phyloP scores from a whole-genome alignment of 2,113 vertebrate species.

The Silurus meridionalis region DNA sequence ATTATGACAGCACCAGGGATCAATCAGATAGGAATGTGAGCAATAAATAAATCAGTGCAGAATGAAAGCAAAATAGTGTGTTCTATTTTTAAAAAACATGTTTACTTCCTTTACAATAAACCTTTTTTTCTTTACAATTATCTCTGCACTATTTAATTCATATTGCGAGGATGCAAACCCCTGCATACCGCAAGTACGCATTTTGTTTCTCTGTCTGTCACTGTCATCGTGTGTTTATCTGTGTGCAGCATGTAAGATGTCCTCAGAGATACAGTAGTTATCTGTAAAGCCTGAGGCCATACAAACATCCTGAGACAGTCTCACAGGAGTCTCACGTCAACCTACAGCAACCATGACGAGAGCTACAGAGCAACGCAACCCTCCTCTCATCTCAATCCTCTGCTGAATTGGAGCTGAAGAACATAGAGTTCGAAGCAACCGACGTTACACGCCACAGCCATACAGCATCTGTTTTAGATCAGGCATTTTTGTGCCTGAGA shows the following conservation, averaged over 20 bases:
- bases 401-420: slow-evolving; percentile 21
- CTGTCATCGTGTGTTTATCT: slow-evolving; percentile 16
- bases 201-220: slow-evolving; percentile 2
- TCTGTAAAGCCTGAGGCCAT: slow-evolving; percentile 59
- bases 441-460: slow-evolving; percentile 9
- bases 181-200: neutral
- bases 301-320: slow-evolving; percentile 57
- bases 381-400: slow-evolving; percentile 26
- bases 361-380: slow-evolving; percentile 20
- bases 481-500: slow-evolving; percentile 15
- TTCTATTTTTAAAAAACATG: neutral
- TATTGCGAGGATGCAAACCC: neutral
- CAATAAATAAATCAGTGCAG: neutral
- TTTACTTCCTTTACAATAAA: slow-evolving; percentile 1
- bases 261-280: slow-evolving; percentile 34
- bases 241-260: slow-evolving; percentile 39
- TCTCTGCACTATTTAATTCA: neutral
- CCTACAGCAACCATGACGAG: slow-evolving; percentile 54
- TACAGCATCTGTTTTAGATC: slow-evolving; percentile 1
- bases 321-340: slow-evolving; percentile 60
- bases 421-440: neutral
- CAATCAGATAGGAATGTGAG: slow-evolving; percentile 11
- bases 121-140: neutral
- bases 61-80: neutral
- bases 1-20: slow-evolving; percentile 14